Evolutionary conservation across 2,888 invertebrate genomes (phyloP).

Genomic region (Yponomeuta malinellus): DNA sequence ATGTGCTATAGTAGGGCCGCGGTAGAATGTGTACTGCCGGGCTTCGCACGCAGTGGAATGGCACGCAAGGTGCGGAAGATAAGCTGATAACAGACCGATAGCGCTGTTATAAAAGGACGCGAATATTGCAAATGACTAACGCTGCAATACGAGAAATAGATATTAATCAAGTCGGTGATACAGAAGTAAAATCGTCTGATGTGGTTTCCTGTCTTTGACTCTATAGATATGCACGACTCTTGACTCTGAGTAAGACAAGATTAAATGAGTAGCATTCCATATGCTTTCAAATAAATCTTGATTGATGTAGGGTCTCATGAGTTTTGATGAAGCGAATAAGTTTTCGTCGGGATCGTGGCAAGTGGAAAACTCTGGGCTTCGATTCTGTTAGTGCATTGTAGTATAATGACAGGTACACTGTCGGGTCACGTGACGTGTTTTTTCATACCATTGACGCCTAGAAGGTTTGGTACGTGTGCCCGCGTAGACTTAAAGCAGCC

Average conservation of each 20-base stretch:
- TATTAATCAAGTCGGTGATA: not conserved
- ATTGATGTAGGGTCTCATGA: too few species aligned
- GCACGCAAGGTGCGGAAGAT: constrained; percentile 56
- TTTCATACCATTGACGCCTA: too few species aligned
- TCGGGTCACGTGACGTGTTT: too few species aligned
- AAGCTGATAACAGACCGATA: constrained; percentile 71
- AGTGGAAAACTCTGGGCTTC: too few species aligned
- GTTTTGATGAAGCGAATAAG: too few species aligned
- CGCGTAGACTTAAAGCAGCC: too few species aligned
- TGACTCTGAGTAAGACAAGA: not conserved
- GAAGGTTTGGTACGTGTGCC: too few species aligned
- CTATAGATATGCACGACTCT: not conserved
- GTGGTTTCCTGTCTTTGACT: not conserved
- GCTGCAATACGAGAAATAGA: constrained; percentile 15
- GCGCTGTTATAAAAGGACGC: constrained; percentile 43
- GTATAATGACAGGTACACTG: too few species aligned
- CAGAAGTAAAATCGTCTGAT: not conserved
- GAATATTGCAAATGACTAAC: constrained; percentile 46
- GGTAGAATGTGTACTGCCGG: constrained; percentile 50
- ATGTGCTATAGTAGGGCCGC: constrained; percentile 28
- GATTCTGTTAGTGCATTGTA: too few species aligned
- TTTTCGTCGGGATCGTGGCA: too few species aligned
- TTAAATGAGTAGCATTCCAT: not conserved
- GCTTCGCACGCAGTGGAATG: constrained; percentile 54
- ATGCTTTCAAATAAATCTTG: too few species aligned